Percentiles rank a stretch among this genome's conserved stretches.
Conservation (phyloP, 2,888 invertebrate species). For the Pyrrhopygopsis socrates region DNA sequence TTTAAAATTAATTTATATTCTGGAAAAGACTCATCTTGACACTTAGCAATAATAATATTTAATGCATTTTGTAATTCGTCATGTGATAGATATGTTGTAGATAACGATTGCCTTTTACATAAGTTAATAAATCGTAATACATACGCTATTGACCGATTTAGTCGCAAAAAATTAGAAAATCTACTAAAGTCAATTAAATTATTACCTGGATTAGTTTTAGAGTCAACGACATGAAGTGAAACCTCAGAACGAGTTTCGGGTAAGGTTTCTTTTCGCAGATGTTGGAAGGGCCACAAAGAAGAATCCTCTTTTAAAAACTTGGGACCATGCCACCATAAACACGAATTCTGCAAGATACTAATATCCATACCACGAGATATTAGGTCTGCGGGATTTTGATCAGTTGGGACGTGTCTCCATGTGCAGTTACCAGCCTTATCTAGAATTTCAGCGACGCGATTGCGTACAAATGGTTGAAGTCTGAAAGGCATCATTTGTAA, state of each 20-base stretch:
- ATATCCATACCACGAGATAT: conserved; percentile 46
- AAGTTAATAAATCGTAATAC: background rate
- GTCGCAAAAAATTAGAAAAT: background rate
- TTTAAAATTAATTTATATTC: conserved; percentile 36
- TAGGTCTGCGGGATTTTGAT: conserved; percentile 33
- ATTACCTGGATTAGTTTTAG: background rate
- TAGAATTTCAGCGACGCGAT: background rate
- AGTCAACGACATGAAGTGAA: background rate
- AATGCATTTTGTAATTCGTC: background rate
- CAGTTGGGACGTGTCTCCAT: conserved; percentile 39
- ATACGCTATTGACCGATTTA: background rate
- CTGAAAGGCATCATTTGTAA: too few species aligned
- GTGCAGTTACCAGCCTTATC: background rate
- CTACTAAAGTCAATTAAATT: background rate
- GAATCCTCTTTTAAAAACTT: background rate
- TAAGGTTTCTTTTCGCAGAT: background rate
- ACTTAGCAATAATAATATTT: background rate
- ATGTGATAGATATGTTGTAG: too few species aligned
- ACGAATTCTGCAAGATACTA: background rate
- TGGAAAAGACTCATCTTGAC: conserved; percentile 1
- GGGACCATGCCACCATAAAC: conserved; percentile 40
- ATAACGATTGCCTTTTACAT: background rate
- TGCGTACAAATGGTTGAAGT: too few species aligned
- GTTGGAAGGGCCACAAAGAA: too few species aligned
- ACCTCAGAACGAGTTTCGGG: background rate